Evolutionary conservation across 2,888 invertebrate species (phyloP).

Genomic region (Xylocampa areola): DNA sequence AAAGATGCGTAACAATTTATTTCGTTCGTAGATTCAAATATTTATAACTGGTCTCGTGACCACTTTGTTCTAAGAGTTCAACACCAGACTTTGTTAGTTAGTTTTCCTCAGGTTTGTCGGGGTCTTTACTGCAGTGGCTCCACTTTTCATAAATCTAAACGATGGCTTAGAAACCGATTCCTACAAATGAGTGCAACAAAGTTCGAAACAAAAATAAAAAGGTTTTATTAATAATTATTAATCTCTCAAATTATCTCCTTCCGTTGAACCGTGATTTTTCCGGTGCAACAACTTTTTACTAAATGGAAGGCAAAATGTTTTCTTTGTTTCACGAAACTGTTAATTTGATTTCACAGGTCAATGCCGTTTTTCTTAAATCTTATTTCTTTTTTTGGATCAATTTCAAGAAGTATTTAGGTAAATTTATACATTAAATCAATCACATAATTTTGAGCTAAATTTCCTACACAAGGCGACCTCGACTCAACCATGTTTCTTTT

Average conservation of each 20-base stretch:
- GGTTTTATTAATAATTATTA: no score
- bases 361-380: slow-evolving; percentile 43
- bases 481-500: slow-evolving; percentile 63
- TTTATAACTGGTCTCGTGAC: no score
- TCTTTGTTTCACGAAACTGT: slow-evolving; percentile 50
- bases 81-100: no score
- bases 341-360: slow-evolving; percentile 56
- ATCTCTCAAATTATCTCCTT: no score
- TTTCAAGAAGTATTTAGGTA: slow-evolving; percentile 22
- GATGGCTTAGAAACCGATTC: no score
- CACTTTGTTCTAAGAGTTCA: no score
- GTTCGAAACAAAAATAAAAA: no score
- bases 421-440: slow-evolving; percentile 20
- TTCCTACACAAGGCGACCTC: slow-evolving; percentile 61
- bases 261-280: neutral
- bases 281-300: slow-evolving; percentile 34
- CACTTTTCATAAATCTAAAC: no score
- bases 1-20: neutral
- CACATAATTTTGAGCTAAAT: slow-evolving; percentile 6
- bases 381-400: slow-evolving; percentile 38
- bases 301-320: slow-evolving; percentile 21
- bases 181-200: no score
- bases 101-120: no score
- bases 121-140: no score
- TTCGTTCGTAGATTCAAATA: neutral